Evolutionary conservation across 1,140 invertebrate species (phyloP), one percentile per base, ranked within the genome.

Genomic region (Pseudobourletiella spinata): DNA sequence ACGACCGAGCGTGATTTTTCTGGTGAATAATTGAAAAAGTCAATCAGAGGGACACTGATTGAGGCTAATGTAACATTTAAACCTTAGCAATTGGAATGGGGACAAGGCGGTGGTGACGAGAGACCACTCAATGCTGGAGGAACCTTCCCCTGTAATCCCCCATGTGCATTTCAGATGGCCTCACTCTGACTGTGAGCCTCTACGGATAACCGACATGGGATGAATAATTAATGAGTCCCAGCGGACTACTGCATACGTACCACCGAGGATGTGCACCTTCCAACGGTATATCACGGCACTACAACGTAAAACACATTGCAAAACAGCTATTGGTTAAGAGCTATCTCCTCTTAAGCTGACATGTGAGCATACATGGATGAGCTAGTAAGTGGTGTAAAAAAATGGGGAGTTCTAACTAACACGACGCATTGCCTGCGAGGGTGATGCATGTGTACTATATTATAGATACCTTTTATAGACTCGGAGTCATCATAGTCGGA

Each of bases 381-480:
- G n/a, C n/a, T n/a, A n/a, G n/a, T n/a, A n/a, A n/a, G n/a, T n/a
- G n/a, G n/a, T n/a, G n/a, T n/a, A n/a, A n/a, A n/a, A n/a, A n/a
- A n/a, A n/a, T n/a, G n/a, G n/a, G n/a, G n/a, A n/a, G n/a, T n/a
- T n/a, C n/a, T n/a, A n/a, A n/a, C n/a, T n/a, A n/a, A n/a, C n/a
- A n/a, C n/a, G n/a, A n/a, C n/a, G n/a, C n/a, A n/a, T n/a, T n/a
- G n/a, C n/a, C n/a, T n/a, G n/a, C n/a, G n/a, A n/a, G n/a, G n/a
- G n/a, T n/a, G n/a, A n/a, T n/a, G n/a, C n/a, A n/a, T n/a, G n/a
- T n/a, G n/a, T n/a, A n/a, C n/a, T n/a, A n/a, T n/a, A n/a, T n/a
- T n/a, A n/a, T n/a, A n/a, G n/a, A n/a, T 39, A 69, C 67, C 67
- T 66, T 69, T 69, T 24, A 69, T 63, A 30, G 67, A 69, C 46